Conservation (phyloP, 2,888 invertebrate species). For the Pterostichus madidus region DNA sequence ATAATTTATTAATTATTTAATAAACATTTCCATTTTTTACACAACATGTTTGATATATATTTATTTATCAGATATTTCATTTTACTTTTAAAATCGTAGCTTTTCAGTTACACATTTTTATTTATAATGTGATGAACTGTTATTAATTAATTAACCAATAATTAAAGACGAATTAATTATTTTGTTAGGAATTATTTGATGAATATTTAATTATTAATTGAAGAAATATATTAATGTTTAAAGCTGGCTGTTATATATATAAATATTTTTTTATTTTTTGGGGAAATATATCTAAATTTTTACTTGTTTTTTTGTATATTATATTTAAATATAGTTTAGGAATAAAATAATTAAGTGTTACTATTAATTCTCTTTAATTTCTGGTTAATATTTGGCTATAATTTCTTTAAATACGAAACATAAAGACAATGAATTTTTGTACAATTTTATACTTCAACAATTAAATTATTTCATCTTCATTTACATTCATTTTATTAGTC, state of each 20-base stretch:
- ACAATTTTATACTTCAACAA: conserved; percentile 34
- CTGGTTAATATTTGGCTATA: neutral
- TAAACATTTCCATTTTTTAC: conserved; percentile 10
- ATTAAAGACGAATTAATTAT: no score
- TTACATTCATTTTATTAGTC: conserved; percentile 37
- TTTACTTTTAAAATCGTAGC: conserved; percentile 7
- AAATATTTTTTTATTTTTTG: conserved; percentile 3
- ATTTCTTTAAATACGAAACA: conserved; percentile 27
- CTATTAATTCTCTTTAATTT: no score
- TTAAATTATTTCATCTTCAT: conserved; percentile 48
- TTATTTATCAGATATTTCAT: conserved; percentile 24
- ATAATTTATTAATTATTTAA: conserved; percentile 50
- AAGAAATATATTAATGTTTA: no score
- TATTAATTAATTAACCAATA: no score
- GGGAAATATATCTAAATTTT: neutral
- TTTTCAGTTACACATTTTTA: conserved; percentile 1
- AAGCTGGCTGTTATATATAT: conserved; percentile 26
- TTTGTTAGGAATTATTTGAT: no score
- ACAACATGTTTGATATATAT: conserved; percentile 1
- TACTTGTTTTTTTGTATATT: neutral
- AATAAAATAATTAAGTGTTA: no score
- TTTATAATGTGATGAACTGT: no score
- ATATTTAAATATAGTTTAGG: conserved; percentile 8
- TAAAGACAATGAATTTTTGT: conserved; percentile 54
- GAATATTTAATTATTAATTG: no score